Conservation (phyloP, 2,888 invertebrate species). For the Amphipoea lucens region DNA sequence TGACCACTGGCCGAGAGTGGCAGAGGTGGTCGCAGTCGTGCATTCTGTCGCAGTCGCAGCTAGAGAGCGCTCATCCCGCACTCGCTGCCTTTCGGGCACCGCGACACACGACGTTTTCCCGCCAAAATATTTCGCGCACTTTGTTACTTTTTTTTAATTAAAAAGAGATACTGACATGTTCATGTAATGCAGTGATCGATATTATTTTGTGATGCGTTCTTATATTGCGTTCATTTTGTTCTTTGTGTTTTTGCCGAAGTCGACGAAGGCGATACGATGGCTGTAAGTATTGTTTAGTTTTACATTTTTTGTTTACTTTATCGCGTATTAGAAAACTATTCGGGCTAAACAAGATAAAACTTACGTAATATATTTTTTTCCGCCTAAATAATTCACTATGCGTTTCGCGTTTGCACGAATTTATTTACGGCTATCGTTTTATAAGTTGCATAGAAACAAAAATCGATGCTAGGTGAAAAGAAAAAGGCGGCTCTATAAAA, state of each 20-base stretch:
- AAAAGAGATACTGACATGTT: slow-evolving; percentile 40
- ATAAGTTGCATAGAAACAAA: not conserved
- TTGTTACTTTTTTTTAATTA: slow-evolving; percentile 43
- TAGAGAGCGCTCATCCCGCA: slow-evolving; percentile 74
- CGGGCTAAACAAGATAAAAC: not conserved
- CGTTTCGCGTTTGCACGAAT: not conserved
- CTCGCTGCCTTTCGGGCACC: slow-evolving; percentile 61
- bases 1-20: slow-evolving; percentile 83
- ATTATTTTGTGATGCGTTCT: slow-evolving; percentile 85
- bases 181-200: slow-evolving; percentile 63
- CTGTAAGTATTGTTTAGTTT: slow-evolving; percentile 81
- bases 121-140: slow-evolving; percentile 80
- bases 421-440: not conserved
- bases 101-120: slow-evolving; percentile 76
- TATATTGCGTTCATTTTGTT: slow-evolving; percentile 86
- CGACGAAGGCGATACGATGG: slow-evolving; percentile 87
- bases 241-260: slow-evolving; percentile 87
- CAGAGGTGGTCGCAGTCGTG: slow-evolving; percentile 74
- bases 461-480: not conserved
- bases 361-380: not conserved
- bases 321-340: slow-evolving; percentile 5
- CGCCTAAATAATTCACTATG: not conserved
- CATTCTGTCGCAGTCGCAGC: slow-evolving; percentile 82
- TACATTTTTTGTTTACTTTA: slow-evolving; percentile 9
- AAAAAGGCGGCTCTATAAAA: not conserved